Conservation (phyloP, 53 echinoderm and acorn worm genomes). For the Crossaster papposus region DNA sequence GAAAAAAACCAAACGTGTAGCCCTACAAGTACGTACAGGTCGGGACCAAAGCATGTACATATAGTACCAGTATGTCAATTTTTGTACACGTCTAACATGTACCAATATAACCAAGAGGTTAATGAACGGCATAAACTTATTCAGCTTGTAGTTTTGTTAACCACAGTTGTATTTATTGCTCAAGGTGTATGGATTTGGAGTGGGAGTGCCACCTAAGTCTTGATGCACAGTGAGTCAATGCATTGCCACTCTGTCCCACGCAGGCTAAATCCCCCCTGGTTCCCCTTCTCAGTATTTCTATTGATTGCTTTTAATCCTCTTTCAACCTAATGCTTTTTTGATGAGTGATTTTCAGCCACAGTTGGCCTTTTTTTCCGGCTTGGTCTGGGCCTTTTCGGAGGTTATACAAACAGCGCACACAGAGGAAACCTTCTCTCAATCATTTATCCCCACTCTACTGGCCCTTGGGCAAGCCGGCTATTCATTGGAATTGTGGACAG, state of each 20-base stretch:
- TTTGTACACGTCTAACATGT: too few relatives aligned
- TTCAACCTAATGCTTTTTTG: slow-evolving; percentile 56
- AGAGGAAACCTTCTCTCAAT: slow-evolving; percentile 20
- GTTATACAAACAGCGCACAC: slow-evolving; percentile 50
- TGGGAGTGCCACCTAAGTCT: not conserved
- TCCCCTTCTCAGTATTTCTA: slow-evolving; percentile 45
- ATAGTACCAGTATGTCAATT: too few relatives aligned
- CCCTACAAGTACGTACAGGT: too few relatives aligned
- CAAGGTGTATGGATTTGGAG: not conserved
- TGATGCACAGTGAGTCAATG: slow-evolving; percentile 16
- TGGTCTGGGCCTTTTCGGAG: slow-evolving; percentile 15
- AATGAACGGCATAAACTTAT: not conserved
- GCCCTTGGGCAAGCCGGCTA: slow-evolving; percentile 39
- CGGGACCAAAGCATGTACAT: too few relatives aligned
- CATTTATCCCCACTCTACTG: not conserved
- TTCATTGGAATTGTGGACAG: not conserved
- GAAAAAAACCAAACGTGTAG: too few relatives aligned
- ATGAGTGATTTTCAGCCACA: slow-evolving; percentile 60
- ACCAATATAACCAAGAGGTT: not conserved
- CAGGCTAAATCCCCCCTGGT: slow-evolving; percentile 18
- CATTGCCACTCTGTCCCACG: slow-evolving; percentile 29
- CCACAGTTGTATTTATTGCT: not conserved
- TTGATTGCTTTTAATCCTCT: slow-evolving; percentile 54
- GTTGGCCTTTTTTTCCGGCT: slow-evolving; percentile 47
- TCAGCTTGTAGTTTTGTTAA: slow-evolving; percentile 1